phyloP scores from a whole-genome alignment of 2,888 invertebrate species.

The Agrotis ipsilon region DNA sequence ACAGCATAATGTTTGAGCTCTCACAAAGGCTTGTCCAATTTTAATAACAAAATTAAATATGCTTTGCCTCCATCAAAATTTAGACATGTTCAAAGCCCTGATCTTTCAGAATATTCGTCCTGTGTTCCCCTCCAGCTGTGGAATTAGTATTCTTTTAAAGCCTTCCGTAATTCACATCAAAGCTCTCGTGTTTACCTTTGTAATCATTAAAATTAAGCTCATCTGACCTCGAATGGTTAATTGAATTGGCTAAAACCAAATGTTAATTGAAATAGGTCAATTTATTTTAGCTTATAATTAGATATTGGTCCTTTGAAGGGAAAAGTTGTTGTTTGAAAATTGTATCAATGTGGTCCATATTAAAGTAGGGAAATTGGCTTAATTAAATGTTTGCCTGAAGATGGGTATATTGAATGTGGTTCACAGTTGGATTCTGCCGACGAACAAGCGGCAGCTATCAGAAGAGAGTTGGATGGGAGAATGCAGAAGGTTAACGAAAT shows the following conservation, averaged over 20 bases:
- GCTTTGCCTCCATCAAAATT: constrained; percentile 34
- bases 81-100: constrained; percentile 21
- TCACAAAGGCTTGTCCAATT: constrained; percentile 9
- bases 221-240: constrained; percentile 43
- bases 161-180: constrained; percentile 40
- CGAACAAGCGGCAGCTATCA: constrained; percentile 99
- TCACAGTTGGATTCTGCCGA: constrained; percentile 98
- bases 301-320: constrained; percentile 16
- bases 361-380: constrained; percentile 9
- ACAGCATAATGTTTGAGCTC: constrained; percentile 19
- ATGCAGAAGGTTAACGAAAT: constrained; percentile 99
- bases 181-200: constrained; percentile 40
- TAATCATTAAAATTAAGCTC: constrained; percentile 44
- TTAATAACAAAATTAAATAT: constrained; percentile 26
- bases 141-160: constrained; percentile 45
- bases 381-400: background rate
- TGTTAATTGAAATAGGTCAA: constrained; percentile 19
- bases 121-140: background rate
- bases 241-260: constrained; percentile 32
- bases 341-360: background rate
- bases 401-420: background rate
- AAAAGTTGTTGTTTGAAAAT: constrained; percentile 10
- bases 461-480: constrained; percentile 99
- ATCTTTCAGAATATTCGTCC: constrained; percentile 9
- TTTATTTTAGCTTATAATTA: constrained; percentile 40